Evolutionary conservation across 1,140 invertebrate species (phyloP), one percentile per base, ranked within the genome.

Genomic region (Drosophila oshimai): DNA sequence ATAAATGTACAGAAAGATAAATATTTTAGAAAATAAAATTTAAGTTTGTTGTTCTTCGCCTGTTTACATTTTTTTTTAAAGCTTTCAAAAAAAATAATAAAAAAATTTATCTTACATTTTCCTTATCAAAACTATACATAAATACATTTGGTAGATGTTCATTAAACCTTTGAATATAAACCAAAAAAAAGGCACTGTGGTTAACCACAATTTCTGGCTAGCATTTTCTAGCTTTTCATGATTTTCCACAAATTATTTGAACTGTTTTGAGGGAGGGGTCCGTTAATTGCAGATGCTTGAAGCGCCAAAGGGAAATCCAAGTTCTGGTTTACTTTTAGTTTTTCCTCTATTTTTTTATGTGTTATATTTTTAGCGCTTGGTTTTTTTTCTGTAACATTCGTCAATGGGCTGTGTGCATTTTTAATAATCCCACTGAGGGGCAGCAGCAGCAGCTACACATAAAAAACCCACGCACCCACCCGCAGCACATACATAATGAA

Each of bases 361-460:
- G n/a, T 31, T 9, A 12, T 10, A 34, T 9, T 20, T 46, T 9
- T 17, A 1, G 3, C 18, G 39, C n/a, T n/a, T n/a, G n/a, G n/a
- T 50, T 41, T 65, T 50, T 33, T 41, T 65, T 65, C 31, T 26
- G 17, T n/a, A n/a, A 61, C 54, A 64, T 64, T 65, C 50, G 34
- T 65, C 58, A 39, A 49, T 64, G 58, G 42, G 34, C 58, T 33
- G 26, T 64, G 31, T 70, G 65, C 53, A 60, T 50, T 70, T 71
- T 71, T 60, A 60, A 71, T 70, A 60, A 70, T 60, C 46, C 51
- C 31, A 34, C 26, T 46, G 61, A 29, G 28, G 77, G 55, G 28
- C 36, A 57, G 45, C 34, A 29, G 28, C 72, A 51, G 28, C 36
- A 57, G 45, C 34, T 47, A 33, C 15, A 49, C 17, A 64, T 46